Percentiles rank a stretch among this genome's conserved stretches.
Evolutionary conservation across 2,888 invertebrate genomes (phyloP).

Genomic region (Busseola fusca): DNA sequence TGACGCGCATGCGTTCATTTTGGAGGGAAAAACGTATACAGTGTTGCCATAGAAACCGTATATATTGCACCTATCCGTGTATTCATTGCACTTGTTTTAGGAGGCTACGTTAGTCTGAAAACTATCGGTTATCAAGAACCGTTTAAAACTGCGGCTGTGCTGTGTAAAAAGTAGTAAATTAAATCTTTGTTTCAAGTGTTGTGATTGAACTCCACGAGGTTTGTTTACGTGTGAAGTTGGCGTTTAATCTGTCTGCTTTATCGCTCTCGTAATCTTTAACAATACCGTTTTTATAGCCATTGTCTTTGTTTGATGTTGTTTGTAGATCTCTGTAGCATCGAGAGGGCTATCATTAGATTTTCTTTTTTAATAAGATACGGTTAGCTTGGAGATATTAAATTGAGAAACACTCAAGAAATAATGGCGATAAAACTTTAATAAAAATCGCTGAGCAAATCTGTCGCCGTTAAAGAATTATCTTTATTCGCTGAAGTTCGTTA

Average conservation of each 20-base stretch:
- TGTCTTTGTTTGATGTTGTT: slow-evolving; percentile 47
- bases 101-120: slow-evolving; percentile 60
- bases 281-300: slow-evolving; percentile 35
- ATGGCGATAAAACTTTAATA: slow-evolving; percentile 16
- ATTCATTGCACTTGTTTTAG: slow-evolving; percentile 63
- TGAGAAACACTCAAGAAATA: slow-evolving; percentile 12
- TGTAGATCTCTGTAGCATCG: slow-evolving; percentile 13
- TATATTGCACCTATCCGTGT: slow-evolving; percentile 74
- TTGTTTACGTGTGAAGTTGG: slow-evolving; percentile 66
- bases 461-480: slow-evolving; percentile 2
- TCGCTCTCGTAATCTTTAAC: slow-evolving; percentile 43
- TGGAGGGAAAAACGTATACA: slow-evolving; percentile 86
- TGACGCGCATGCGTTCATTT: slow-evolving; percentile 84
- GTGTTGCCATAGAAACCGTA: slow-evolving; percentile 81
- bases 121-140: slow-evolving; percentile 62
- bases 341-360: slow-evolving; percentile 7
- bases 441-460: slow-evolving; percentile 23
- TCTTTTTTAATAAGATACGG: neutral
- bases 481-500: slow-evolving; percentile 30
- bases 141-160: slow-evolving; percentile 28
- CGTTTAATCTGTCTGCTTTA: slow-evolving; percentile 56
- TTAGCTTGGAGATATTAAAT: slow-evolving; percentile 1
- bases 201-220: slow-evolving; percentile 70
- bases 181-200: slow-evolving; percentile 74
- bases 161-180: slow-evolving; percentile 68